Conservation (phyloP, 1,140 invertebrate genomes). For the Tenebrio molitor region DNA sequence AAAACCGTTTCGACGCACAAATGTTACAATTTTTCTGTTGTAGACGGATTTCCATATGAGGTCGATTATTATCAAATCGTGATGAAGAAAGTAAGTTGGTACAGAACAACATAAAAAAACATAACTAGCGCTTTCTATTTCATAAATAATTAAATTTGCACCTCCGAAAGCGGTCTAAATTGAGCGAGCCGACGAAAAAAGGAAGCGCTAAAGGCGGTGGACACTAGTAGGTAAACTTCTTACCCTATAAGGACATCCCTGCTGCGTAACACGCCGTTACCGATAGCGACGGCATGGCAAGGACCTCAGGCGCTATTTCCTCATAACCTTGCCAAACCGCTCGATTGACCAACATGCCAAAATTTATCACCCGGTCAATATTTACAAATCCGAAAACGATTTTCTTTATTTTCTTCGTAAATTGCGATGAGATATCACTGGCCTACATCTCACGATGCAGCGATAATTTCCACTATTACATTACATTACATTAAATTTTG, state of each 20-base stretch:
- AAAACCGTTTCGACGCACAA: background rate
- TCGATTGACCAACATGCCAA: constrained; percentile 30
- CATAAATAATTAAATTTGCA: constrained; percentile 52
- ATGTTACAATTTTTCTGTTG: background rate
- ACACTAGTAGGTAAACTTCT: constrained; percentile 54
- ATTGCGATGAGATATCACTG: too few relatives aligned
- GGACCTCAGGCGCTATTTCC: constrained; percentile 9
- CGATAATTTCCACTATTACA: too few relatives aligned
- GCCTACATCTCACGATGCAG: too few relatives aligned
- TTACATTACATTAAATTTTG: too few relatives aligned
- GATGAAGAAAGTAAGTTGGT: constrained; percentile 5
- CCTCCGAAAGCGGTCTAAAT: constrained; percentile 46
- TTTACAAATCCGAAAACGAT: background rate
- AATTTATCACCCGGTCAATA: background rate
- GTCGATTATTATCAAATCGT: constrained; percentile 8
- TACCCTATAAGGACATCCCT: constrained; percentile 51
- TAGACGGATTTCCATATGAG: constrained; percentile 5
- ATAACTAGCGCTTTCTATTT: constrained; percentile 31
- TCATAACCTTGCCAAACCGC: constrained; percentile 39
- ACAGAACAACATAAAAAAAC: background rate
- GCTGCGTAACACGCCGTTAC: constrained; percentile 50
- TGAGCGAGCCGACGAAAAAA: constrained; percentile 44
- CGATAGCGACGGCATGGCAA: constrained; percentile 14
- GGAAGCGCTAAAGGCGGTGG: constrained; percentile 10
- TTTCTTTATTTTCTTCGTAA: background rate